phyloP scores from a whole-genome alignment of 1,140 invertebrate species.

The Drosophila quadrilineata region DNA sequence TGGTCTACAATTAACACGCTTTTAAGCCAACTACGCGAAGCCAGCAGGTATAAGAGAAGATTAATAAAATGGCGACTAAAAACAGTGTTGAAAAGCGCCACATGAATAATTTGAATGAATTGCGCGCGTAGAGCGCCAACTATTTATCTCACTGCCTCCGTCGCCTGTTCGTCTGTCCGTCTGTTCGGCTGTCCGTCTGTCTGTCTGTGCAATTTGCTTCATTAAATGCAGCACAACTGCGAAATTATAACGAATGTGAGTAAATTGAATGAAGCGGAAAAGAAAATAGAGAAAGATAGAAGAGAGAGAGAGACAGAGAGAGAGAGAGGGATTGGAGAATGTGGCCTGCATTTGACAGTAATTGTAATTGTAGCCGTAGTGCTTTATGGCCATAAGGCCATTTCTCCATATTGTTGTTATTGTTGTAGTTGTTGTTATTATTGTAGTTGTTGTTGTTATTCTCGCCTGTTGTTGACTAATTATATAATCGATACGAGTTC shows the following conservation, averaged over 20 bases:
- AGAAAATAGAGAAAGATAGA: too few species aligned
- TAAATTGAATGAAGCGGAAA: slow-evolving; percentile 33
- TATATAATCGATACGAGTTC: slow-evolving; percentile 60
- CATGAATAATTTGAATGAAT: slow-evolving; percentile 52
- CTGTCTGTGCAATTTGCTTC: slow-evolving; percentile 31
- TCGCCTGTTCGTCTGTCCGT: background rate
- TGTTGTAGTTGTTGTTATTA: background rate
- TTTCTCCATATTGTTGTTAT: too few species aligned
- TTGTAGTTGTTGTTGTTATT: background rate
- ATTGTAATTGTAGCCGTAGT: slow-evolving; percentile 40
- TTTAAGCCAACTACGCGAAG: background rate
- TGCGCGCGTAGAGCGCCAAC: background rate
- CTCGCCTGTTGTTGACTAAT: slow-evolving; percentile 45
- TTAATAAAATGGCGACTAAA: background rate
- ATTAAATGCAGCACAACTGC: slow-evolving; percentile 22
- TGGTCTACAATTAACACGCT: background rate
- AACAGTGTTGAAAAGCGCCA: slow-evolving; percentile 48
- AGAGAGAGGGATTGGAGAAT: too few species aligned
- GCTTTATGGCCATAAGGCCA: background rate
- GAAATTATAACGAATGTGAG: slow-evolving; percentile 5
- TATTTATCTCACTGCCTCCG: background rate
- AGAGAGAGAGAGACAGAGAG: too few species aligned
- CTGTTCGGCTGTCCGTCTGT: background rate
- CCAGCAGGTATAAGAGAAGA: background rate
- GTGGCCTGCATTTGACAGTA: slow-evolving; percentile 46